phyloP scores from a whole-genome alignment of 2,888 invertebrate species.

The Cremastinae sp. region DNA sequence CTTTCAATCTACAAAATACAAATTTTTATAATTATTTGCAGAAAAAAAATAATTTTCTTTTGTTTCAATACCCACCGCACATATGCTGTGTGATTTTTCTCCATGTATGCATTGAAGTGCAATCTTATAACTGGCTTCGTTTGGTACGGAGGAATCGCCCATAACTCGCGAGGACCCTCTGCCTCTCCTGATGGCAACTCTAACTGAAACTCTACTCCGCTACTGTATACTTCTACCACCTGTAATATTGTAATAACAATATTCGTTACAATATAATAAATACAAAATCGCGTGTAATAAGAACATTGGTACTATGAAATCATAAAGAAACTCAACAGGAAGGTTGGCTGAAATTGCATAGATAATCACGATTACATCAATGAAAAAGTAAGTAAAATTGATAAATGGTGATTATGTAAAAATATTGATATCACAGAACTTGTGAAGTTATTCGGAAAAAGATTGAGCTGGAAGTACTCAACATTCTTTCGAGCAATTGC shows the following conservation, averaged over 20 bases:
- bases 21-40: too few species aligned
- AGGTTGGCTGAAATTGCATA: too few species aligned
- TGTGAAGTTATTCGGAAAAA: too few species aligned
- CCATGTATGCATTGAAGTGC: constrained; percentile 88
- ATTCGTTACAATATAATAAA: constrained; percentile 1
- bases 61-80: constrained; percentile 82
- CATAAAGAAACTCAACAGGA: too few species aligned
- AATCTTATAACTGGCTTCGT: constrained; percentile 94
- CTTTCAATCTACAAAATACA: constrained; percentile 83
- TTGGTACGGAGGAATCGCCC: constrained; percentile 95
- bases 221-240: constrained; percentile 91
- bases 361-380: too few species aligned
- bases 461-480: too few species aligned
- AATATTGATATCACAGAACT: too few species aligned
- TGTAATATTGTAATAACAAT: background rate
- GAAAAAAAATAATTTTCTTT: background rate
- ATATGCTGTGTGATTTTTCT: constrained; percentile 92
- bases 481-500: too few species aligned
- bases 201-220: constrained; percentile 94
- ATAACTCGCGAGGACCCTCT: constrained; percentile 90
- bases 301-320: too few species aligned
- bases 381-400: too few species aligned
- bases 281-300: too few species aligned
- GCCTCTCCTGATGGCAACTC: constrained; percentile 90
- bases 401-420: too few species aligned